Base-by-base conservation (phyloP, 2,888 invertebrate species). In the Morpho deidamia region DNA sequence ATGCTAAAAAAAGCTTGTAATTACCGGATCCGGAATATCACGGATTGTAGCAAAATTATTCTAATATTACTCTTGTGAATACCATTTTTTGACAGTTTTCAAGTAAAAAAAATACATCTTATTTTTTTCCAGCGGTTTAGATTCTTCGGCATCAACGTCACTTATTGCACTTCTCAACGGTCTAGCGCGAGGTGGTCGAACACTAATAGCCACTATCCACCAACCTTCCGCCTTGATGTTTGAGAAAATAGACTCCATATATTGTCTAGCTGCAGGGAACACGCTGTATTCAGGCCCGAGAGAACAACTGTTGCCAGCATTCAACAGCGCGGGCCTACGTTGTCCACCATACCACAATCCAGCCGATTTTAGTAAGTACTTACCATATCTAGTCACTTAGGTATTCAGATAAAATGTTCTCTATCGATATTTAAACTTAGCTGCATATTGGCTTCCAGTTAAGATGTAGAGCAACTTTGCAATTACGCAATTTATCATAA, bases 291-390 rank as follows among this genome's bases (percentile, higher is more conserved):
- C 95, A 67, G 98, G 98, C 7, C 91, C 94, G 0, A 91, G 95
- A 0, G 81, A 83, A 12, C 91, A 92, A 37, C 82, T 99, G 34
- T 83, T 98, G 40, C 95, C 96, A 0, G 96, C 96, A 70, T 86
- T 98, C 51, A 90, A 92, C 7, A 92, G 92, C 8, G 92, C 96
- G 38, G 95, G 94, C 10, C 87, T 97, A 9, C 85, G 92, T 23
- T 99, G 98, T 76, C 98, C 98, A 2, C 91, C 95, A 11, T 98
- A 97, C 73, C 98, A 98, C 82, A 98, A 98, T 79, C 98, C 98
- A 0, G 97, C 98, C 8, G 98, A 98, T 88, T 98, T 96, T 82
- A 91, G 97, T 97, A 88, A 93, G 95, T 92, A 51, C 38, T 39
- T 42, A 11, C n/a, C 9, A 39, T 46, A 23, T 23, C 23, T 23